A percentile compares a stretch with the other conserved stretches of the same genome.
Conservation (phyloP, 2,888 invertebrate species). For the Clusia tigrina region DNA sequence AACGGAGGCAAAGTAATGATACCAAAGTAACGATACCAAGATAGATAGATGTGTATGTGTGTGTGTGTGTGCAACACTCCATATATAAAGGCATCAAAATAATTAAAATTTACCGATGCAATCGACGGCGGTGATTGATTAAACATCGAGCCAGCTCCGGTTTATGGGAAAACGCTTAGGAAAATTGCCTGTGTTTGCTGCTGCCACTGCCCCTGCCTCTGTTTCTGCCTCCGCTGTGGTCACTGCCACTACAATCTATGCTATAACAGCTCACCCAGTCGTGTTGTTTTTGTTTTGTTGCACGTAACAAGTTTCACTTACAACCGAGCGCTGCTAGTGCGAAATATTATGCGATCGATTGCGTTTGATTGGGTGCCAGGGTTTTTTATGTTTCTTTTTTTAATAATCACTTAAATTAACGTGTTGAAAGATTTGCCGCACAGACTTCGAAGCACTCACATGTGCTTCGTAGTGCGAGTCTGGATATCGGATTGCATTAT, state of each 20-base stretch:
- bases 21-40: too few species aligned
- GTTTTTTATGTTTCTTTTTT: too few species aligned
- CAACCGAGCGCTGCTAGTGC: too few species aligned
- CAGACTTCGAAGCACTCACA: too few species aligned
- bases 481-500: too few species aligned
- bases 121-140: constrained; percentile 18
- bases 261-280: not conserved
- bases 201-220: not conserved
- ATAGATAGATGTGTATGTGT: too few species aligned
- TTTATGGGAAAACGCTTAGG: not conserved
- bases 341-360: constrained; percentile 16
- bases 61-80: not conserved
- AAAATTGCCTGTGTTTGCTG: too few species aligned
- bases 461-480: too few species aligned
- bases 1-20: too few species aligned
- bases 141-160: too few species aligned
- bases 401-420: not conserved
- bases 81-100: constrained; percentile 27
- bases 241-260: not conserved
- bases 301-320: too few species aligned
- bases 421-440: not conserved
- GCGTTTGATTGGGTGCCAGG: constrained; percentile 7
- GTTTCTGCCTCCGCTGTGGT: not conserved
- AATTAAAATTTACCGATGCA: constrained; percentile 36
- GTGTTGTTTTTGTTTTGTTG: constrained; percentile 1